phyloP scores from a whole-genome alignment of 2,797 vertebrate genomes.

The Etheostoma nigrum region DNA sequence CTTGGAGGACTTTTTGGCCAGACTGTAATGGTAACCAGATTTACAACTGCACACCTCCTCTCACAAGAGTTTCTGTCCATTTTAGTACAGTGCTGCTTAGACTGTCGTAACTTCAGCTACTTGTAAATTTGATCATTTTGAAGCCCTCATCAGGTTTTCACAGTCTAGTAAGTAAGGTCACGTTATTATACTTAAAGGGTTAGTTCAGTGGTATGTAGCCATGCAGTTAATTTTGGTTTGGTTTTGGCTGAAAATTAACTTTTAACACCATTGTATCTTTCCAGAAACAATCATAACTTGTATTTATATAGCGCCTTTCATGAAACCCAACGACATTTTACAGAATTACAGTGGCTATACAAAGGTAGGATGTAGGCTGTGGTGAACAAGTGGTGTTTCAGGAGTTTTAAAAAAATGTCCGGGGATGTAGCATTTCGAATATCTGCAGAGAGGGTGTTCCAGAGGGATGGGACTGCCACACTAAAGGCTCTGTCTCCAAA shows the following conservation, averaged over 20 bases:
- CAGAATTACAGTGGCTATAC: no score
- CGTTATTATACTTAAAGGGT: conserved; percentile 20
- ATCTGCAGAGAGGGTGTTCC: no score
- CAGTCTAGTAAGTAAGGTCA: background rate
- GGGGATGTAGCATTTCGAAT: no score
- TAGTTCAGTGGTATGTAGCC: conserved; percentile 32
- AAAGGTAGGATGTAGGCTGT: no score
- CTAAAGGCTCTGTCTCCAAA: no score
- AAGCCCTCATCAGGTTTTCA: conserved; percentile 8
- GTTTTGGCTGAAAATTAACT: conserved; percentile 7
- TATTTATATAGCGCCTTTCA: no score
- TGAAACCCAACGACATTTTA: no score
- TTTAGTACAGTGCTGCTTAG: conserved; percentile 20
- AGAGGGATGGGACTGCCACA: no score
- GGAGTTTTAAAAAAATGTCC: no score
- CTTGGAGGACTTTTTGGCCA: background rate
- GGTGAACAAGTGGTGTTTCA: no score
- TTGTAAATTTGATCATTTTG: conserved; percentile 4
- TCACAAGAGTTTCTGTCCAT: background rate
- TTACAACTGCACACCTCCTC: conserved; percentile 1
- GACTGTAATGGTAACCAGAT: conserved; percentile 2
- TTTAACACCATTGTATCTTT: background rate
- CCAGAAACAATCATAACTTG: conserved; percentile 2
- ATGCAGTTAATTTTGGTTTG: conserved; percentile 15
- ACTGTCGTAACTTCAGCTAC: conserved; percentile 8